phyloP scores from a whole-genome alignment of 2,797 vertebrate species.

The Sylvilagus floridanus region DNA sequence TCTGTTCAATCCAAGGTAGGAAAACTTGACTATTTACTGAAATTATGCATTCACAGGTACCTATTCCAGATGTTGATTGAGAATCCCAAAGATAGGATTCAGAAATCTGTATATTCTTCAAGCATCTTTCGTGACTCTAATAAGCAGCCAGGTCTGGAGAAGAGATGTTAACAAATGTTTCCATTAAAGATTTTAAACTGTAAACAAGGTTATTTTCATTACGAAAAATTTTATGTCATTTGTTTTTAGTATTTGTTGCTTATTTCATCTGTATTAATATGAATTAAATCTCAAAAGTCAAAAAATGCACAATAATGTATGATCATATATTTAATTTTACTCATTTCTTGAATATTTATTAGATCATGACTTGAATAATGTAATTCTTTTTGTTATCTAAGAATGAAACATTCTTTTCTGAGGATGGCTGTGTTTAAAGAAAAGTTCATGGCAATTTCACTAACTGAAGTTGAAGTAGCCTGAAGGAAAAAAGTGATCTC shows the following conservation, averaged over 20 bases:
- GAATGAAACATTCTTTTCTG: conserved; percentile 24
- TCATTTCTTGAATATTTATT: not conserved
- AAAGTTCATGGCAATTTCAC: conserved; percentile 48
- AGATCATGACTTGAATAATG: conserved; percentile 43
- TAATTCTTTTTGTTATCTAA: conserved; percentile 13
- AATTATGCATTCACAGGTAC: not conserved
- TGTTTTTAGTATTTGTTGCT: not conserved
- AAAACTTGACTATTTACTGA: not conserved
- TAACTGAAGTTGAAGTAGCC: conserved; percentile 49
- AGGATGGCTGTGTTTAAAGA: not conserved
- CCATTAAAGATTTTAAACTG: not conserved
- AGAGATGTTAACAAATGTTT: not conserved
- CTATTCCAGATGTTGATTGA: not conserved
- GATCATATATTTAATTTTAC: conserved; percentile 47
- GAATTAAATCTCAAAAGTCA: not conserved
- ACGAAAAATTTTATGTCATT: not conserved
- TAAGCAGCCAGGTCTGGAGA: not conserved
- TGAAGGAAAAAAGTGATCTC: not conserved
- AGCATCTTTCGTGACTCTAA: not conserved
- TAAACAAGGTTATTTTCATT: not conserved
- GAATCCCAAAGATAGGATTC: not conserved
- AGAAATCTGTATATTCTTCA: not conserved
- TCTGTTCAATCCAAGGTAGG: not conserved
- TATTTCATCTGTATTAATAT: conserved; percentile 22
- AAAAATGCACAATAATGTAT: not conserved